phyloP scores from a whole-genome alignment of 2,797 vertebrate genomes.

The Xenopus petersii region DNA sequence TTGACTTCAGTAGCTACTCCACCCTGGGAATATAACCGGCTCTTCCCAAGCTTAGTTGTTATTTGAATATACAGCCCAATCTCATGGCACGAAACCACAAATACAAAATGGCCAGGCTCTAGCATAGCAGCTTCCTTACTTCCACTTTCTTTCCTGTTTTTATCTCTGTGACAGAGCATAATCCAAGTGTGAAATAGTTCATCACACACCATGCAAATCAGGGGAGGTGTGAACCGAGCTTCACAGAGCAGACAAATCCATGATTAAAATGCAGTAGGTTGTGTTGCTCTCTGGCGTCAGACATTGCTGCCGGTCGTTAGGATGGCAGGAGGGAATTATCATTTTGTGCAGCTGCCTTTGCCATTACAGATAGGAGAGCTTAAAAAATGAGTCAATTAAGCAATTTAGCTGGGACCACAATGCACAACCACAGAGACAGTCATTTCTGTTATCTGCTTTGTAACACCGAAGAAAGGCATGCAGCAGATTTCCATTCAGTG shows the following conservation, averaged over 20 bases:
- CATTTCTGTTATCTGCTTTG: conserved; percentile 23
- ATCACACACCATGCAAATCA: conserved; percentile 46
- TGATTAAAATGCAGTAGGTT: conserved; percentile 57
- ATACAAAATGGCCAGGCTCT: conserved; percentile 3
- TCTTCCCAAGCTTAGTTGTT: no score
- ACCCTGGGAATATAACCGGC: no score
- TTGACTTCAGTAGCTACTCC: no score
- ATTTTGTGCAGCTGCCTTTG: conserved; percentile 57
- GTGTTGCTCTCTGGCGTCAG: conserved; percentile 51
- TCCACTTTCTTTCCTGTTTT: conserved; percentile 1
- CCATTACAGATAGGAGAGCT: conserved; percentile 57
- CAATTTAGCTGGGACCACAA: conserved; percentile 36
- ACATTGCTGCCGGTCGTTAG: conserved; percentile 53
- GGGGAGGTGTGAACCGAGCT: conserved; percentile 47
- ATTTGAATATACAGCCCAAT: no score
- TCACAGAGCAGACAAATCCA: conserved; percentile 47
- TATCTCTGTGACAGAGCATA: conserved; percentile 23
- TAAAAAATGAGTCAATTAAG: conserved; percentile 52
- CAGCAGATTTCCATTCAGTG: background rate
- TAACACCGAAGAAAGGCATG: conserved; percentile 5
- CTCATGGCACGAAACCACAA: background rate
- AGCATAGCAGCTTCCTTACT: background rate
- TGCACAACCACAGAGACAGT: conserved; percentile 18
- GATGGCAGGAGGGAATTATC: conserved; percentile 60
- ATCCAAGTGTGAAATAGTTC: conserved; percentile 31